Percentiles rank a stretch among this genome's conserved stretches.
Conservation (phyloP, 2,888 invertebrate species). For the Orgyia antiqua region DNA sequence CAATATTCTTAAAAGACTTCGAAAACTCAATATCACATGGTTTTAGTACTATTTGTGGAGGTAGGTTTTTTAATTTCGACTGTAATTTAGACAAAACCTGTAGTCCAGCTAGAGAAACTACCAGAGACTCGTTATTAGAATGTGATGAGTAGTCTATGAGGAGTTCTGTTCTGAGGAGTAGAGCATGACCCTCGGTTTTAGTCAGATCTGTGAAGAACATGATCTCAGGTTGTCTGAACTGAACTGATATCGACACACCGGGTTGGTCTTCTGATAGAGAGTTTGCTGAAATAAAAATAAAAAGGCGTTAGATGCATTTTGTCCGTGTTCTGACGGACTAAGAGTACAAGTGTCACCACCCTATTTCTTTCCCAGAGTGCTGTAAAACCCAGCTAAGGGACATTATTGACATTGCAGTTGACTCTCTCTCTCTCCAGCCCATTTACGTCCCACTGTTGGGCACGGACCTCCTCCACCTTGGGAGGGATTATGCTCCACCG, state of each 20-base stretch:
- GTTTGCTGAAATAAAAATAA: constrained; percentile 54
- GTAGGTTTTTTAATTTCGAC: constrained; percentile 68
- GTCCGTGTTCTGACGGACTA: too few relatives aligned
- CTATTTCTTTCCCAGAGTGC: too few relatives aligned
- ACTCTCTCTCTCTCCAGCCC: too few relatives aligned
- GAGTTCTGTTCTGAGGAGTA: constrained; percentile 83
- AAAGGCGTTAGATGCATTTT: too few relatives aligned
- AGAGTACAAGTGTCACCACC: too few relatives aligned
- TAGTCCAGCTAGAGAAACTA: constrained; percentile 59
- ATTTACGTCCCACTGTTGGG: too few relatives aligned
- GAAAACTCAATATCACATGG: constrained; percentile 85
- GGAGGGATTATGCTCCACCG: too few relatives aligned
- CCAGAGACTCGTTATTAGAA: constrained; percentile 80
- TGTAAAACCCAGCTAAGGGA: too few relatives aligned
- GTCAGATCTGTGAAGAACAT: constrained; percentile 84
- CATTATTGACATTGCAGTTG: too few relatives aligned
- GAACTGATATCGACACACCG: constrained; percentile 83
- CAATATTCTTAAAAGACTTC: constrained; percentile 78
- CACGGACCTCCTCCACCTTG: too few relatives aligned
- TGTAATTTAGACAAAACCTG: constrained; percentile 78
- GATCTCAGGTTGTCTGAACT: constrained; percentile 87
- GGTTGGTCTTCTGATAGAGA: constrained; percentile 65
- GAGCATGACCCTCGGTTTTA: constrained; percentile 79
- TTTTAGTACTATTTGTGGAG: constrained; percentile 80
- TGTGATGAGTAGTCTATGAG: constrained; percentile 84